Percentiles rank a stretch among this genome's conserved stretches.
Evolutionary conservation across 2,797 vertebrate species (phyloP).

Genomic region (Oophaga sylvatica): DNA sequence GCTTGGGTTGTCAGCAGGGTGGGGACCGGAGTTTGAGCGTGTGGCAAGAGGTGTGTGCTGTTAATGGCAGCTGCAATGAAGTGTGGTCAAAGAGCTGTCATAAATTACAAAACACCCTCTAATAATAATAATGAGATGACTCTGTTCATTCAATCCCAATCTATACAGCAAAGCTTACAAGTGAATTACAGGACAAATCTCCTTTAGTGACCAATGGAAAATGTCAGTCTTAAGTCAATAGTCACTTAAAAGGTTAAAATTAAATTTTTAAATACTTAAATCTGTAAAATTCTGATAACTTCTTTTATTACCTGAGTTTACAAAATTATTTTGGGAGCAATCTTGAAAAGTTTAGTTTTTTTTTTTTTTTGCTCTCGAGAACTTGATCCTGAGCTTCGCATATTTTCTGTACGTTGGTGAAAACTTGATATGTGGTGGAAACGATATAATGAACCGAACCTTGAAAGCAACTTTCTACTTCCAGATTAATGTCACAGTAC

Average conservation of each 20-base stretch:
- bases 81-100: too few species aligned
- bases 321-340: too few species aligned
- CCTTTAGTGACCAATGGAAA: not conserved
- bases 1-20: too few species aligned
- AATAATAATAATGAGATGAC: not conserved
- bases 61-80: too few species aligned
- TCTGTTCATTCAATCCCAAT: not conserved
- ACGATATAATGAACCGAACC: constrained; percentile 14
- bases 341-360: not conserved
- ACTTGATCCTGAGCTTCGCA: not conserved
- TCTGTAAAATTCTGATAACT: too few species aligned
- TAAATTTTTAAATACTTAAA: too few species aligned
- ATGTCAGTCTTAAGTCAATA: not conserved
- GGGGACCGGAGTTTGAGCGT: too few species aligned
- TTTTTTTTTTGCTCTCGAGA: not conserved
- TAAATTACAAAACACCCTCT: not conserved
- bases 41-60: too few species aligned
- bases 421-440: constrained; percentile 19
- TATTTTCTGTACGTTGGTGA: constrained; percentile 31
- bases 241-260: not conserved
- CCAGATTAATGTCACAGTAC: constrained; percentile 39
- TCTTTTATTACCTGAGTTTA: too few species aligned
- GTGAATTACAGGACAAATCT: not conserved
- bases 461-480: constrained; percentile 40
- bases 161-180: not conserved